phyloP scores from a whole-genome alignment of 2,113 vertebrate genomes.

The Perognathus longimembris region DNA sequence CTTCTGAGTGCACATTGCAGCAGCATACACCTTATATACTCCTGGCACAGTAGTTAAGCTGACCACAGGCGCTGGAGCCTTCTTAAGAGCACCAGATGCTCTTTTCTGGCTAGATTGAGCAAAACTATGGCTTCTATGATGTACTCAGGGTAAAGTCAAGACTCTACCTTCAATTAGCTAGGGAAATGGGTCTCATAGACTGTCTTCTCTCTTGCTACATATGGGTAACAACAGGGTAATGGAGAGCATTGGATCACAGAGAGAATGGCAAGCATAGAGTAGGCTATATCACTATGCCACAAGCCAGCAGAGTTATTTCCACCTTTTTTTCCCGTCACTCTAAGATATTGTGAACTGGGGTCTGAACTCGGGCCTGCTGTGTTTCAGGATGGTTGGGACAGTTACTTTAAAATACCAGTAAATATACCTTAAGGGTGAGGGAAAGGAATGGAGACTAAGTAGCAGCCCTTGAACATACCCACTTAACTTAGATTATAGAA shows the following conservation, averaged over 20 bases:
- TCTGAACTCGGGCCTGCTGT: constrained; percentile 36
- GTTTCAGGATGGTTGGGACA: not conserved
- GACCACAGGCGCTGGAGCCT: not conserved
- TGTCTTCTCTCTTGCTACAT: constrained; percentile 68
- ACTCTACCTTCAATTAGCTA: constrained; percentile 83
- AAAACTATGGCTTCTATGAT: not conserved
- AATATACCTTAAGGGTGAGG: not conserved
- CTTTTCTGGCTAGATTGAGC: constrained; percentile 66
- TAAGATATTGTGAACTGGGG: not conserved
- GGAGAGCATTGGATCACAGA: constrained; percentile 78
- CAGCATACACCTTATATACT: not conserved
- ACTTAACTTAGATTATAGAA: not conserved
- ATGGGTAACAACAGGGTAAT: constrained; percentile 77
- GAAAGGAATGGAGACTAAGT: no score
- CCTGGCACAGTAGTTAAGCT: constrained; percentile 51
- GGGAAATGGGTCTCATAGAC: constrained; percentile 53
- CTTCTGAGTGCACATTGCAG: not conserved
- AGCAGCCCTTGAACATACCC: fast-evolving
- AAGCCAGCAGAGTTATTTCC: constrained; percentile 76
- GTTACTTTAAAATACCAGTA: not conserved
- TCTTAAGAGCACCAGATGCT: constrained; percentile 38
- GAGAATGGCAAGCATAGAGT: constrained; percentile 74
- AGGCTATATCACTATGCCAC: constrained; percentile 60
- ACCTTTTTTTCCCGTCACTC: constrained; percentile 61
- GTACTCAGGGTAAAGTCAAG: constrained; percentile 39